These are phyloP conservation scores for Drosophila burlai DNA, from an alignment of 1,140 invertebrate species.

Conservation along the genomic window DNA sequence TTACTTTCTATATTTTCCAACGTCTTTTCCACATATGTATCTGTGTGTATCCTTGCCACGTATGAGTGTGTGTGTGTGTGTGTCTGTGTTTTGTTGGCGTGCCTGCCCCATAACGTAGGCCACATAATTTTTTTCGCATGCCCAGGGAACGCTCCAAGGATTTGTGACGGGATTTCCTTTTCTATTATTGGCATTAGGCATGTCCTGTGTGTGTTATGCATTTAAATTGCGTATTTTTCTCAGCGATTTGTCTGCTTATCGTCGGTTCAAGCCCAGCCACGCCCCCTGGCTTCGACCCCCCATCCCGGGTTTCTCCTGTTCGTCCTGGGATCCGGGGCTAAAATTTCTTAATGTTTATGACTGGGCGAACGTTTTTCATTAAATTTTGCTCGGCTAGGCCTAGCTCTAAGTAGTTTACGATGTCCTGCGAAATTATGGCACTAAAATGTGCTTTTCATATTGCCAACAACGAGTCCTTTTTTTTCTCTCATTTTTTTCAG, in stretches of 20 bases:
- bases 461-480: constrained; percentile 44
- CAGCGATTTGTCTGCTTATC: constrained; percentile 85
- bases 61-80: constrained; percentile 21
- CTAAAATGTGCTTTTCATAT: constrained; percentile 76
- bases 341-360: constrained; percentile 84
- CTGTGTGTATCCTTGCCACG: constrained; percentile 8
- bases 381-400: constrained; percentile 64
- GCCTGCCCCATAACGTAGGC: constrained; percentile 59
- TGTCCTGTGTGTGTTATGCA: constrained; percentile 85
- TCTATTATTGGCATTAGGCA: constrained; percentile 85
- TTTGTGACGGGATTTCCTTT: constrained; percentile 85
- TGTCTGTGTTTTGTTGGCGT: constrained; percentile 16
- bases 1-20: constrained; percentile 82
- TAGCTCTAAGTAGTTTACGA: constrained; percentile 79
- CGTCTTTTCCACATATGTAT: constrained; percentile 53
- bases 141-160: constrained; percentile 70
- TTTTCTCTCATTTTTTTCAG: constrained; percentile 45
- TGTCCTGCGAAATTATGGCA: constrained; percentile 68
- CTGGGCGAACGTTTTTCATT: constrained; percentile 78
- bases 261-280: constrained; percentile 51
- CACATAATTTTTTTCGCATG: constrained; percentile 79
- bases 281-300: constrained; percentile 10
- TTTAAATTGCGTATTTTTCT: constrained; percentile 86
- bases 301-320: not conserved
- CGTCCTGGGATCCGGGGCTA: constrained; percentile 29